Evolutionary conservation across 2,113 vertebrate species (phyloP), one percentile per base, ranked within the genome.

Genomic region (Macrotus californicus): DNA sequence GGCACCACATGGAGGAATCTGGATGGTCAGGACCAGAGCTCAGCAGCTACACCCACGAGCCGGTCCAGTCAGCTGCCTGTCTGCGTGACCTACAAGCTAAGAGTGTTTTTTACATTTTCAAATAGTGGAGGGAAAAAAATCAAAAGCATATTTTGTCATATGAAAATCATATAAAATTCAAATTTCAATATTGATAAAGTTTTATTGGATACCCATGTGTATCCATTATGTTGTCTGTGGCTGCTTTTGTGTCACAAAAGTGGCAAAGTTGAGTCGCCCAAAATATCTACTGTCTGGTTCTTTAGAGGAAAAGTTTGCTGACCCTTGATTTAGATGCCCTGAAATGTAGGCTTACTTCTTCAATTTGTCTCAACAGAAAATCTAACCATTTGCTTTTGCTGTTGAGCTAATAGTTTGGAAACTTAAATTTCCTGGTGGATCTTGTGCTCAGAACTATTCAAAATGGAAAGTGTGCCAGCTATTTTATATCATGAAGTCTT

Each of bases 141-240:
- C 19, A 66, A 93, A 94, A 94, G 14, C 36, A 24, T 50, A 43
- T 61, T 69, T 89, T 87, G 12, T 77, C 70, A 85, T 39, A 83
- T 59, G 61, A 93, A 96, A 96, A 36, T 77, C 54, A 61, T 87
- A 59, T 88, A 67, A 91, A 82, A 70, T 95, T 94, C 15, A 36
- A 26, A 91, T 92, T 79, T 77, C 36, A 80, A 3, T 59, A 39
- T 84, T 11, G n/a, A 29, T 81, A 81, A 80, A 84, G n/a, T 84
- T 84, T 80, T 84, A 66, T 29, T 79, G 75, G n/a, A 46, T 66
- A 31, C 29, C 34, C 29, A 39, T 52, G 10, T 19, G 80, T 64
- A 56, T 54, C 39, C 21, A 10, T 50, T 90, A n/a, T 83, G 7
- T 50, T 87, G 19, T 86, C 19, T 59, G 0, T 73, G 36, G 46